Percentiles rank a stretch among this genome's conserved stretches.
phyloP scores from a whole-genome alignment of 2,113 vertebrate species.

The Meles meles region DNA sequence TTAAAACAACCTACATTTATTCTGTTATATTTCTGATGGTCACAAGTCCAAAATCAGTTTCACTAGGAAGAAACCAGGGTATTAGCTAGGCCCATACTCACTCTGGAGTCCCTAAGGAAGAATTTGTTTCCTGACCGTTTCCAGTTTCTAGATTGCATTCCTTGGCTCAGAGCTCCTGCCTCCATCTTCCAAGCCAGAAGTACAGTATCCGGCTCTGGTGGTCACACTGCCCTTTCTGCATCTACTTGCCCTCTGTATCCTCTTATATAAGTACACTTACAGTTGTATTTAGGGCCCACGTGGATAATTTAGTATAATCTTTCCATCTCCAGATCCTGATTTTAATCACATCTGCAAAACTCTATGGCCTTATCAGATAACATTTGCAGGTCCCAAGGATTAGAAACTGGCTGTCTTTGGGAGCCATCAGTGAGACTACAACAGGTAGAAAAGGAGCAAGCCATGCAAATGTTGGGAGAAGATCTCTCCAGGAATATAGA shows the following conservation, averaged over 20 bases:
- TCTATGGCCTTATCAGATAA: background rate
- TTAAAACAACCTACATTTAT: background rate
- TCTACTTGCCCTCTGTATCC: background rate
- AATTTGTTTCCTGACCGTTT: background rate
- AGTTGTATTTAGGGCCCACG: background rate
- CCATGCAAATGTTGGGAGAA: too few species aligned
- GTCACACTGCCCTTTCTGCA: background rate
- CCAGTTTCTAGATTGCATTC: background rate
- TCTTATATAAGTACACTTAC: background rate
- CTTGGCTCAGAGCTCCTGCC: background rate
- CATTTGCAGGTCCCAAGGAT: background rate
- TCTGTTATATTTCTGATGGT: background rate
- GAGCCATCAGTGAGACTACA: background rate
- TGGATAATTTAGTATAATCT: background rate
- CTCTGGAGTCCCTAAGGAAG: background rate
- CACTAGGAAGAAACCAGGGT: background rate
- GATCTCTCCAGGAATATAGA: background rate
- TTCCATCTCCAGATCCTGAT: background rate
- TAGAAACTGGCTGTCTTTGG: background rate
- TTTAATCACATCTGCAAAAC: background rate
- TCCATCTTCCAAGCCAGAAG: background rate
- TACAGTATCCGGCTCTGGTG: background rate
- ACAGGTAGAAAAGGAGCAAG: background rate
- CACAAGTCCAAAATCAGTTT: background rate
- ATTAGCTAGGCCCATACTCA: rapidly evolving